Evolutionary conservation across 2,113 vertebrate species (phyloP), one percentile per base, ranked within the genome.

Genomic region (Arizona elegans): DNA sequence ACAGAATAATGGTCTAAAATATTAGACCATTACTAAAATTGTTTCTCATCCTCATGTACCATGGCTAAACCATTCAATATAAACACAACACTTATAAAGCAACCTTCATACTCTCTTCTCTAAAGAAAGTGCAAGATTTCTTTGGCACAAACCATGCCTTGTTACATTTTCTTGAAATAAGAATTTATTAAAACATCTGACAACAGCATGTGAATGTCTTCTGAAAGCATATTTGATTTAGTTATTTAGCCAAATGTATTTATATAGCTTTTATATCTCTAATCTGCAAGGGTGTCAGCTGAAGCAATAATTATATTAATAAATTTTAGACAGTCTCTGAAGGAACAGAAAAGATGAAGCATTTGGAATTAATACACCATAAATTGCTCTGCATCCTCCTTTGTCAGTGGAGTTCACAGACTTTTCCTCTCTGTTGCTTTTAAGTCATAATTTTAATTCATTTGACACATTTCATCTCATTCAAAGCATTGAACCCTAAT

Each of bases 381-480:
- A 95, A 96, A 95, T 97, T 94, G 95, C 93, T 95, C 95, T 95
- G 94, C 93, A 95, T 96, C 96, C 93, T 95, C 94, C 65, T 94
- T 93, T 96, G 96, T 97, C 96, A 97, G 92, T 88, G 91, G 93
- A 96, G 95, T 97, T 95, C 96, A 90, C 86, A 94, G 92, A 94
- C 94, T 94, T 94, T 94, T 92, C 33, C 38, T 21, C 5, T 9
- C 58, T 56, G 87, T 94, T 97, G 95, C 96, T 95, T 96, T 93
- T 96, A 96, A 97, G 95, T 92, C 96, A 96, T 96, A 97, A 97
- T 97, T 97, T 97, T 96, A 94, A 93, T 56, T 94, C 56, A 6
- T 96, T 96, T 97, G 97, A 97, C 96, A 97, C 89, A 96, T 96
- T 96, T 97, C 97, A 97, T 97, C 96, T 97, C 97, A 95, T 95